These are phyloP conservation scores for Acanthopagrus latus DNA, from an alignment of 2,797 vertebrate species.

Conservation along the genomic window DNA sequence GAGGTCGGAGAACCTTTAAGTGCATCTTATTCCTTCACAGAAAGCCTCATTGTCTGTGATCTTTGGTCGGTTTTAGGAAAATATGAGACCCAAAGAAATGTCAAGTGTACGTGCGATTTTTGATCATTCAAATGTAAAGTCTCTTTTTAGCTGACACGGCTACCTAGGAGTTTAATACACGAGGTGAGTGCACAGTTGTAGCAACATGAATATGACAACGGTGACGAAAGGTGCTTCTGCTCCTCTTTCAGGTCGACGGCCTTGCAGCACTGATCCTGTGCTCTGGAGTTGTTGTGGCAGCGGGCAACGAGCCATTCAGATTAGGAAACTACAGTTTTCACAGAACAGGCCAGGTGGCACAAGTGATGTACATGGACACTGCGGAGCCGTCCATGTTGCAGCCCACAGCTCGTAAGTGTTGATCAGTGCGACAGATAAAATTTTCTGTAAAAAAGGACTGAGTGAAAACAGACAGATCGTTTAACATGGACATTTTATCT, in stretches of 20 bases:
- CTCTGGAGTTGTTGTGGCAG: conserved; percentile 92
- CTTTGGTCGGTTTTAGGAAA: conserved; percentile 1
- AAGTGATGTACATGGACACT: conserved; percentile 81
- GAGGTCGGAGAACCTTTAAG: conserved; percentile 7
- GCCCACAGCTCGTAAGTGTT: conserved; percentile 88
- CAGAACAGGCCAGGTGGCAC: conserved; percentile 79
- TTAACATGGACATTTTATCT: not conserved
- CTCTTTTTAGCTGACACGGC: not conserved
- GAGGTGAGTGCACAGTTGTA: not conserved
- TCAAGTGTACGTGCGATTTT: not conserved
- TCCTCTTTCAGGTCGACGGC: conserved; percentile 87
- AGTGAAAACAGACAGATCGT: not conserved
- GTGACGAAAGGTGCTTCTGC: conserved; percentile 8
- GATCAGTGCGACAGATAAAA: not conserved
- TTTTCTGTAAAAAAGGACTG: conserved; percentile 3
- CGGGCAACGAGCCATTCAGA: conserved; percentile 93
- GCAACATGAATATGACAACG: not conserved
- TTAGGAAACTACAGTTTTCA: conserved; percentile 87
- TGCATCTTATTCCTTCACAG: not conserved
- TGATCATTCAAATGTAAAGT: not conserved
- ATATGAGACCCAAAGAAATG: not conserved
- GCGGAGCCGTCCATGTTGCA: conserved; percentile 80
- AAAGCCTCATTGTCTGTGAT: not conserved
- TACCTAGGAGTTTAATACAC: not conserved
- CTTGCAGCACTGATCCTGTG: conserved; percentile 90